Evolutionary conservation across 2,888 invertebrate species (phyloP).

Genomic region (Cordylochernes scorpioides): DNA sequence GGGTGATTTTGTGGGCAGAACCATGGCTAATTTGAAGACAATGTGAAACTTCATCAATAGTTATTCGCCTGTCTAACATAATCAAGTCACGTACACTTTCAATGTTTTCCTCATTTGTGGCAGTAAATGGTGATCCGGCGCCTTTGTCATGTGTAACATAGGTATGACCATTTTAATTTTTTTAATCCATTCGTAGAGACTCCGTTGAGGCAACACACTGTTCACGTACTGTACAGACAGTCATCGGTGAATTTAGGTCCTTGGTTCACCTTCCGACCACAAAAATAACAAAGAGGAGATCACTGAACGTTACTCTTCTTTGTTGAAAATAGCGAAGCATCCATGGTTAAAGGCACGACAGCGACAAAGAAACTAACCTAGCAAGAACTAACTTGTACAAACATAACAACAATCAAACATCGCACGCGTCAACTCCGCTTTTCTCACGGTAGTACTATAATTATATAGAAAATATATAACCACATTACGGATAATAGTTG

Average conservation of each 20-base stretch:
- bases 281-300: no score
- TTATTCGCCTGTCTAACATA: background rate
- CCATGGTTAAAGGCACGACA: no score
- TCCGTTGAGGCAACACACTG: slow-evolving; percentile 2
- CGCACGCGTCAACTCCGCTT: no score
- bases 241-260: slow-evolving; percentile 1
- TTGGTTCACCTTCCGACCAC: slow-evolving; percentile 1
- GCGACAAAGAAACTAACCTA: no score
- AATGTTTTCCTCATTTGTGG: slow-evolving; percentile 1
- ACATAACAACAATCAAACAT: no score
- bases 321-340: no score
- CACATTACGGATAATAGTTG: no score
- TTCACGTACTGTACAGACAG: slow-evolving; percentile 2
- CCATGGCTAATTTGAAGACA: slow-evolving; percentile 2
- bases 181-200: slow-evolving; percentile 4
- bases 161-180: slow-evolving; percentile 1
- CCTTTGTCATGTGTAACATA: background rate
- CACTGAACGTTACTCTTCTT: no score
- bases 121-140: background rate
- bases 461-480: no score
- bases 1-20: slow-evolving; percentile 3
- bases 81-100: slow-evolving; percentile 1
- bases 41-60: slow-evolving; percentile 2
- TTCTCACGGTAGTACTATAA: no score
- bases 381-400: no score